Conservation (phyloP, 2,797 vertebrate species). For the Leptatherina wallacei region DNA sequence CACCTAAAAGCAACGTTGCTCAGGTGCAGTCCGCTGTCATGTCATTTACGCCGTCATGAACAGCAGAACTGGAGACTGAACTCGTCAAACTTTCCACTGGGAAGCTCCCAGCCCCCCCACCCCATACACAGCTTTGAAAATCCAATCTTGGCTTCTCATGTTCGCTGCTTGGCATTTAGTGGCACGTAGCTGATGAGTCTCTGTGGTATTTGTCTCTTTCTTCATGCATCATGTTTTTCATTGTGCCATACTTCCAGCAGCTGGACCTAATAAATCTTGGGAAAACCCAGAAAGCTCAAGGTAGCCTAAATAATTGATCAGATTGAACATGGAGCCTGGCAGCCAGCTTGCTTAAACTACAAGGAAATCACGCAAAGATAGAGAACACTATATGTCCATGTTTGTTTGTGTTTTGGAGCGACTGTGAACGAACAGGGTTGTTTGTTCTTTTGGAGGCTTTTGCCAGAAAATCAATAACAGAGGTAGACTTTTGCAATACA, state of each 20-base stretch:
- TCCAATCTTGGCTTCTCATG: slow-evolving; percentile 37
- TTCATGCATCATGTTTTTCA: slow-evolving; percentile 66
- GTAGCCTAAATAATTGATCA: slow-evolving; percentile 81
- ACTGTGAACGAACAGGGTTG: slow-evolving; percentile 13
- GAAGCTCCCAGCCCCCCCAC: neutral
- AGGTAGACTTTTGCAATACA: slow-evolving; percentile 42
- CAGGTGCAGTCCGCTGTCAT: slow-evolving; percentile 36
- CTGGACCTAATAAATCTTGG: slow-evolving; percentile 76
- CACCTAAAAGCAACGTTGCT: slow-evolving; percentile 55
- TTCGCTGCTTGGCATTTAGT: slow-evolving; percentile 56
- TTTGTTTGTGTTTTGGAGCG: slow-evolving; percentile 49
- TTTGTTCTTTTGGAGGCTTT: slow-evolving; percentile 41
- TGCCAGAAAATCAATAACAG: slow-evolving; percentile 48
- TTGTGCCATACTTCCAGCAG: slow-evolving; percentile 70
- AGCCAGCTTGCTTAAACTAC: slow-evolving; percentile 72
- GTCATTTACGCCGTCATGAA: slow-evolving; percentile 29
- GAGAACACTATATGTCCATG: slow-evolving; percentile 56
- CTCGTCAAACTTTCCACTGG: slow-evolving; percentile 38
- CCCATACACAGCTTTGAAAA: slow-evolving; percentile 36
- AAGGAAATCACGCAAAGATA: slow-evolving; percentile 73
- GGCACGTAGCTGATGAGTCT: slow-evolving; percentile 60
- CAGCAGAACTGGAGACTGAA: slow-evolving; percentile 26
- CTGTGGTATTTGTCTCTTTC: slow-evolving; percentile 57
- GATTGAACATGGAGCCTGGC: slow-evolving; percentile 68
- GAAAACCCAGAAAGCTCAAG: slow-evolving; percentile 75